Evolutionary conservation across 1,140 invertebrate genomes (phyloP).

Genomic region (Daktulosphaira vitifoliae): DNA sequence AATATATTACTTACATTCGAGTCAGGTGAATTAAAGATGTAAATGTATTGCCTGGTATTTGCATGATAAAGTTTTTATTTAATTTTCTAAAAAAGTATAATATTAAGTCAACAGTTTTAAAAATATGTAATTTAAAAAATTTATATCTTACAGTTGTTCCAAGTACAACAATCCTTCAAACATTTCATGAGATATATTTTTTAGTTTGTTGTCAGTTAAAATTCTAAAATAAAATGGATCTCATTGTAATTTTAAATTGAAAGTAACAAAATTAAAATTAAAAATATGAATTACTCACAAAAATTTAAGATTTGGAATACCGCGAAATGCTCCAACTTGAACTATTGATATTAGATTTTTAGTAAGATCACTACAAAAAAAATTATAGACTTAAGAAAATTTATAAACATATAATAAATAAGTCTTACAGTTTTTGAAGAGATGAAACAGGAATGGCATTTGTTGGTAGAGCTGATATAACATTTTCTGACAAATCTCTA

Average conservation of each 20-base stretch:
- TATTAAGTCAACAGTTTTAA: slow-evolving; percentile 8
- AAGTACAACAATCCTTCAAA: slow-evolving; percentile 37
- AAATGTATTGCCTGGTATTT: slow-evolving; percentile 58
- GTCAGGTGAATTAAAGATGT: slow-evolving; percentile 47
- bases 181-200: slow-evolving; percentile 33
- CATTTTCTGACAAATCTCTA: slow-evolving; percentile 37
- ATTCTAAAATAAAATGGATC: slow-evolving; percentile 35
- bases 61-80: slow-evolving; percentile 58
- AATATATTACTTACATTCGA: slow-evolving; percentile 44
- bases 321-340: slow-evolving; percentile 37
- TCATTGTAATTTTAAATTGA: not conserved
- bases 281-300: slow-evolving; percentile 34
- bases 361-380: slow-evolving; percentile 36
- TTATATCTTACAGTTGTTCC: slow-evolving; percentile 24
- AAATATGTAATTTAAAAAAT: not conserved
- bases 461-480: slow-evolving; percentile 31
- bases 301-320: slow-evolving; percentile 35
- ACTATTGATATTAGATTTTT: slow-evolving; percentile 37
- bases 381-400: not conserved
- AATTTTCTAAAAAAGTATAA: slow-evolving; percentile 43
- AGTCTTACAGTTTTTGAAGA: slow-evolving; percentile 37
- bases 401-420: no score
- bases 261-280: not conserved
- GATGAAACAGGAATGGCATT: slow-evolving; percentile 34
- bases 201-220: slow-evolving; percentile 38